A percentile compares a stretch with the other conserved stretches of the same genome.
Evolutionary conservation across 1,140 invertebrate species (phyloP).

Genomic region (Drosophila pseudoobscura): DNA sequence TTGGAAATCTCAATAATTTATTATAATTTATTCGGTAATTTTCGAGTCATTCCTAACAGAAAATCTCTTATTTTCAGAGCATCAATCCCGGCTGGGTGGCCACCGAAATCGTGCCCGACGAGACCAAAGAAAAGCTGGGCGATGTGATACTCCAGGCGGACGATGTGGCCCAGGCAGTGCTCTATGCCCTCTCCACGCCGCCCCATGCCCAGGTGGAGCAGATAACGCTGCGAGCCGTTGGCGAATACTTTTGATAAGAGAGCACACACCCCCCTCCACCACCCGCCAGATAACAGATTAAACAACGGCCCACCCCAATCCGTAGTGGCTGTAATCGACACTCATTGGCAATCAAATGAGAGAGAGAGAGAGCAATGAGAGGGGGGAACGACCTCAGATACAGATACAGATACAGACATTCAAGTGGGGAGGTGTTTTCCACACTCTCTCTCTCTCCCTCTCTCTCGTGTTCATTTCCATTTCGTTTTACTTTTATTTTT

Average conservation of each 20-base stretch:
- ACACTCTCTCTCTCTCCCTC: too few species aligned
- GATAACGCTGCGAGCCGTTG: conserved; percentile 77
- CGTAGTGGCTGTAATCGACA: conserved; percentile 42
- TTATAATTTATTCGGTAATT: too few species aligned
- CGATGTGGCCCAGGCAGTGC: conserved; percentile 85
- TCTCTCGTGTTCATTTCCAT: conserved; percentile 15
- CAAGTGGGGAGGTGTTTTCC: background rate
- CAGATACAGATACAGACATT: conserved; percentile 7
- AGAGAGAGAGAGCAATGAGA: background rate
- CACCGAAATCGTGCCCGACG: conserved; percentile 84
- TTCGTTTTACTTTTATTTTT: conserved; percentile 63
- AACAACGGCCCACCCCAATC: background rate
- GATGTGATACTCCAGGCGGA: conserved; percentile 74
- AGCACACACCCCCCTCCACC: background rate
- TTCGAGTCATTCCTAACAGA: too few species aligned
- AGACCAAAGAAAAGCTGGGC: conserved; percentile 57
- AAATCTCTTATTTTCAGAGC: conserved; percentile 75
- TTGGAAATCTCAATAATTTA: too few species aligned
- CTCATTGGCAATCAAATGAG: conserved; percentile 59
- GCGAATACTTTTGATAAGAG: conserved; percentile 74
- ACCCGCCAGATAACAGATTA: conserved; percentile 19
- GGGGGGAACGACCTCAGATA: conserved; percentile 43
- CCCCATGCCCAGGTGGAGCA: conserved; percentile 86
- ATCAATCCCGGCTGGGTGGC: conserved; percentile 86
- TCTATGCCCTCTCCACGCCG: conserved; percentile 86